A percentile compares a stretch with the other conserved stretches of the same genome.
Evolutionary conservation across 2,888 invertebrate species (phyloP).

Genomic region (Xylocampa areola): DNA sequence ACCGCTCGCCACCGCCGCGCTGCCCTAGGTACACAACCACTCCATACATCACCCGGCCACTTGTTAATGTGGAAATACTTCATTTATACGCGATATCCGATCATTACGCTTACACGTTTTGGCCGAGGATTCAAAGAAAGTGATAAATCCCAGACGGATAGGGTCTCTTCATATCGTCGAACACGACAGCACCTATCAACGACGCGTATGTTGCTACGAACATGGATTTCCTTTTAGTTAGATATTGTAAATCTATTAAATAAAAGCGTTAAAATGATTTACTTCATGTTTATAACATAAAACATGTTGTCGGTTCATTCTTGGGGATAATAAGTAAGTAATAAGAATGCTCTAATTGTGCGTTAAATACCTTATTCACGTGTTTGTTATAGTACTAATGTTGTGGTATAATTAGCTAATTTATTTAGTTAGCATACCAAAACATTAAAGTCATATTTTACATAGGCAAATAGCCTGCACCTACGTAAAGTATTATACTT

Average conservation of each 20-base stretch:
- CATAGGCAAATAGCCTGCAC: too few species aligned
- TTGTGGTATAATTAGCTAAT: too few species aligned
- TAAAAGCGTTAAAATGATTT: background rate
- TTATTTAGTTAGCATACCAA: too few species aligned
- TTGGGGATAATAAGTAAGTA: too few species aligned
- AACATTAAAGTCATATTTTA: too few species aligned
- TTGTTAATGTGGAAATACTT: constrained; percentile 23
- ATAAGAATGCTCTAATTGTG: too few species aligned
- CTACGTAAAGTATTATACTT: background rate
- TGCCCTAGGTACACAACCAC: background rate
- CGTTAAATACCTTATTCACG: too few species aligned
- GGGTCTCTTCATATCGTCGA: constrained; percentile 12
- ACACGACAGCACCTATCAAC: constrained; percentile 13
- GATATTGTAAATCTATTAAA: constrained; percentile 7
- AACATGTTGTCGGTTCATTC: too few species aligned
- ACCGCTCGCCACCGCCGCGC: constrained; percentile 1
- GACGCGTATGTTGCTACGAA: background rate
- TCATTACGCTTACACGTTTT: constrained; percentile 17
- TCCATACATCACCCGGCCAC: constrained; percentile 17
- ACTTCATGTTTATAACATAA: too few species aligned
- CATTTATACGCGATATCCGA: constrained; percentile 24
- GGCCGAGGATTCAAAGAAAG: constrained; percentile 16
- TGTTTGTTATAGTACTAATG: too few species aligned
- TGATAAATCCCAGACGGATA: constrained; percentile 11
- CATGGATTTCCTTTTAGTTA: constrained; percentile 2